Percentiles rank a stretch among this genome's conserved stretches.
phyloP scores from a whole-genome alignment of 2,888 invertebrate genomes.

The Lissonota sp. region DNA sequence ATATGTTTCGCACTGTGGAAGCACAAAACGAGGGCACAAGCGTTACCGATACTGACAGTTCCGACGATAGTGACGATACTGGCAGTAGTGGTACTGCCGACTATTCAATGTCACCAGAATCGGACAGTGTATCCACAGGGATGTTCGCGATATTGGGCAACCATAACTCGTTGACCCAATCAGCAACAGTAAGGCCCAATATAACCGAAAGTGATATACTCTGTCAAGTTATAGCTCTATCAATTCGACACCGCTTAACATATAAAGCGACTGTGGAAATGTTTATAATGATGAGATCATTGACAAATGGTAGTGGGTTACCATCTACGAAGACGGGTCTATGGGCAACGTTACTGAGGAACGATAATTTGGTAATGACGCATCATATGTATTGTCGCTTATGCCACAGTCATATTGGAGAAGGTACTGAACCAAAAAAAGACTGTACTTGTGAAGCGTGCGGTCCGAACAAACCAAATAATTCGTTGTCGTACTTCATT shows the following conservation, averaged over 20 bases:
- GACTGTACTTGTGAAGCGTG: constrained; percentile 15
- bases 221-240: constrained; percentile 5
- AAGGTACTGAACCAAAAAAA: background rate
- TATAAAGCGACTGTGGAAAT: constrained; percentile 12
- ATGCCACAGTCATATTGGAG: background rate
- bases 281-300: constrained; percentile 2
- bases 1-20: background rate
- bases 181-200: constrained; percentile 4
- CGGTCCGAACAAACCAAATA: constrained; percentile 1
- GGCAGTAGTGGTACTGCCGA: background rate
- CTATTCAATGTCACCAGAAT: background rate
- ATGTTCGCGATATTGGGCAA: constrained; percentile 7
- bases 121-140: background rate
- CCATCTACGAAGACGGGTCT: constrained; percentile 7
- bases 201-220: constrained; percentile 16
- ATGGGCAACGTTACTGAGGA: constrained; percentile 17
- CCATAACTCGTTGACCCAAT: background rate
- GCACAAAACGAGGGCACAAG: background rate
- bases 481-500: background rate
- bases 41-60: background rate
- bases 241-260: constrained; percentile 24
- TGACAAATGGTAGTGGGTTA: constrained; percentile 1
- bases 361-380: constrained; percentile 11
- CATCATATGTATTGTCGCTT: constrained; percentile 7
- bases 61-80: background rate